phyloP scores from a whole-genome alignment of 2,797 vertebrate genomes.

The Rhinichthys osculus region DNA sequence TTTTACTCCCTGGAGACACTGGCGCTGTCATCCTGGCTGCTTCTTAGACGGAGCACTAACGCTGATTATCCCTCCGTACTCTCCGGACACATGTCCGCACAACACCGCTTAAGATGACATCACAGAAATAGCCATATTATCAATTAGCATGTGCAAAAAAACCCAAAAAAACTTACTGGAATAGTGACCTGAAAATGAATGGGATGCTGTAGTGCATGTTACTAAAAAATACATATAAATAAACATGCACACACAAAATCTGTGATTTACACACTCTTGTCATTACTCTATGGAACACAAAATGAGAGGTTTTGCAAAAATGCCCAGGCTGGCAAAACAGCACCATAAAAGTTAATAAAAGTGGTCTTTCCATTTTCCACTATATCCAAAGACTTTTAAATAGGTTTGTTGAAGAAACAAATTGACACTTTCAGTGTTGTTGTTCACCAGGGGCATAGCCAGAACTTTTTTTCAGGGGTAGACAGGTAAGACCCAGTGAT shows the following conservation, averaged over 20 bases:
- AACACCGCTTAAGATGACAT: conserved; percentile 16
- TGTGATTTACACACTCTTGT: background rate
- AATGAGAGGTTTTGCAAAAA: background rate
- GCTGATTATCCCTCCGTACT: conserved; percentile 43
- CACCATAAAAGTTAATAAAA: conserved; percentile 1
- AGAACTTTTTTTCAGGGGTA: background rate
- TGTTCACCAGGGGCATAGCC: background rate
- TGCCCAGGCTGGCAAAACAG: background rate
- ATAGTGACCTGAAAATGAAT: background rate
- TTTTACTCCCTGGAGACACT: conserved; percentile 53
- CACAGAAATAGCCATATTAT: conserved; percentile 10
- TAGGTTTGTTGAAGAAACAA: background rate
- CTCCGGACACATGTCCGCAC: conserved; percentile 51
- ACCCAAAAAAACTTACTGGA: background rate
- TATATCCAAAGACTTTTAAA: background rate
- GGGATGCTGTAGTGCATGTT: background rate
- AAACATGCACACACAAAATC: background rate
- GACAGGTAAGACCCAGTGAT: background rate
- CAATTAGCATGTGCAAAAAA: background rate
- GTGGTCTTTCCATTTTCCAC: background rate
- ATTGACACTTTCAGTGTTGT: background rate
- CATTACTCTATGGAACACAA: background rate
- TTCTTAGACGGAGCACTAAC: conserved; percentile 43
- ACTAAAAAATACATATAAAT: background rate
- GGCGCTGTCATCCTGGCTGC: conserved; percentile 52